phyloP scores from a whole-genome alignment of 1,140 invertebrate genomes.

The Bombus vancouverensis region DNA sequence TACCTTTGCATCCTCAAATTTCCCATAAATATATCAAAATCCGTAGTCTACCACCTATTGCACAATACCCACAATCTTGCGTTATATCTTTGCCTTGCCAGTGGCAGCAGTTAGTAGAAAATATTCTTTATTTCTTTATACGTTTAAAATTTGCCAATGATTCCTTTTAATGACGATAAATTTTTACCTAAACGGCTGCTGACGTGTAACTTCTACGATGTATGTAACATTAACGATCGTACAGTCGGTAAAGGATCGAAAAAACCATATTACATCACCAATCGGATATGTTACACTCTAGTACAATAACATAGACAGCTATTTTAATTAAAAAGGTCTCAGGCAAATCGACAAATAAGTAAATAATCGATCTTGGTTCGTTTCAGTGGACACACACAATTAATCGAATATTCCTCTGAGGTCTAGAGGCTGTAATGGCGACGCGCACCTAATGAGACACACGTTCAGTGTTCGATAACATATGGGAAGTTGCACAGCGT shows the following conservation, averaged over 20 bases:
- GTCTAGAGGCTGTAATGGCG: neutral
- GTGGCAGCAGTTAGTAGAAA: too few species aligned
- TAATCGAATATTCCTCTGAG: neutral
- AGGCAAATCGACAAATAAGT: neutral
- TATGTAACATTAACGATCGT: neutral
- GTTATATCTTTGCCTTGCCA: too few species aligned
- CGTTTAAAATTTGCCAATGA: too few species aligned
- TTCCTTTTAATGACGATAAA: too few species aligned
- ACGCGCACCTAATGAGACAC: neutral
- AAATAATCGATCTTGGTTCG: neutral
- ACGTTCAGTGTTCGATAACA: neutral
- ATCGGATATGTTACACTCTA: neutral
- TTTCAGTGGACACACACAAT: neutral
- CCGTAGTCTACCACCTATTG: too few species aligned
- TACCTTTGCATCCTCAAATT: too few species aligned
- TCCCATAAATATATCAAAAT: too few species aligned
- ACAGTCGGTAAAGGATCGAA: neutral
- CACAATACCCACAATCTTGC: too few species aligned
- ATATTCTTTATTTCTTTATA: too few species aligned
- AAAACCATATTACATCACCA: neutral
- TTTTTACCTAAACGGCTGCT: too few species aligned
- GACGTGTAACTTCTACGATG: too few species aligned
- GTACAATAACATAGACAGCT: neutral
- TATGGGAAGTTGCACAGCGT: slow-evolving; percentile 15
- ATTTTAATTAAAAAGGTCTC: neutral